These are phyloP conservation scores for Solea senegalensis DNA, from an alignment of 2,113 vertebrate genomes.

Conservation along the genomic window DNA sequence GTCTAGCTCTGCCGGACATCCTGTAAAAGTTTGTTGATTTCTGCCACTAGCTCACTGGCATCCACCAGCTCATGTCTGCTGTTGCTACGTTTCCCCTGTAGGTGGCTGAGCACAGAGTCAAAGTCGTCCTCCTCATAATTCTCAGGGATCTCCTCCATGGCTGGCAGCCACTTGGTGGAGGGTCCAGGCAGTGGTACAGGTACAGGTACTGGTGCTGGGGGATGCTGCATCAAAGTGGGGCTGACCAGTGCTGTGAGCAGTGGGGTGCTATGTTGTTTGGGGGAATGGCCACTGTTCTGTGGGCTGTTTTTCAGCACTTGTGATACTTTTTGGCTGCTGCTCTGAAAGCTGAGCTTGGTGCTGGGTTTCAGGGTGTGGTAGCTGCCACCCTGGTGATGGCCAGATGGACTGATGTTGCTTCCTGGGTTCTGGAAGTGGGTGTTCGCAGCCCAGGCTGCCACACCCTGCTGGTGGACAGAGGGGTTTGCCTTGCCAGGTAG, in stretches of 20 bases:
- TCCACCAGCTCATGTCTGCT: slow-evolving; percentile 97
- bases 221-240: slow-evolving; percentile 64
- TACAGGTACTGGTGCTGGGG: slow-evolving; percentile 1
- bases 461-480: slow-evolving; percentile 89
- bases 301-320: slow-evolving; percentile 67
- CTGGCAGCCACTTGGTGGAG: slow-evolving; percentile 94
- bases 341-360: slow-evolving; percentile 80
- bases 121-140: slow-evolving; percentile 98
- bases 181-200: slow-evolving; percentile 61
- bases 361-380: slow-evolving; percentile 78
- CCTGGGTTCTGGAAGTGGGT: slow-evolving; percentile 96
- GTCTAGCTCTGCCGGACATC: slow-evolving; percentile 94
- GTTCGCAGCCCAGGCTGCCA: slow-evolving; percentile 96
- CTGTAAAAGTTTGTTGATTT: slow-evolving; percentile 97
- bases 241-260: slow-evolving; percentile 65
- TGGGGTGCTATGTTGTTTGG: slow-evolving; percentile 50
- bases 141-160: slow-evolving; percentile 99
- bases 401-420: slow-evolving; percentile 81
- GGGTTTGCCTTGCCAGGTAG: slow-evolving; percentile 85
- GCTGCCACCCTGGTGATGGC: slow-evolving; percentile 78
- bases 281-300: slow-evolving; percentile 52
- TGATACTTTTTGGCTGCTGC: slow-evolving; percentile 51
- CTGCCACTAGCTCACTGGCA: slow-evolving; percentile 96
- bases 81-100: slow-evolving; percentile 85
- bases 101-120: slow-evolving; percentile 92